phyloP scores from a whole-genome alignment of 2,888 invertebrate species.

The Cataglyphis livida region DNA sequence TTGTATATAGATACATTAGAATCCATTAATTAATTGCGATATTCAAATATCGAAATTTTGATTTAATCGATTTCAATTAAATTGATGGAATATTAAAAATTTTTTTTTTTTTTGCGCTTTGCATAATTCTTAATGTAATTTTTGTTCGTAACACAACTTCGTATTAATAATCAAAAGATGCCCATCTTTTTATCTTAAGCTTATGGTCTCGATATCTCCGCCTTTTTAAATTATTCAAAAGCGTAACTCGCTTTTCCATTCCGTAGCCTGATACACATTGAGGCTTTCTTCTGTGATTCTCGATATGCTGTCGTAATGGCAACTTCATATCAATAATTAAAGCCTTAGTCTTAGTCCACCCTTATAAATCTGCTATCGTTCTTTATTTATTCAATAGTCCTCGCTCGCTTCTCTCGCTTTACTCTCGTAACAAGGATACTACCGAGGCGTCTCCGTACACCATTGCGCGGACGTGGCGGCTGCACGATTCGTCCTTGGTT shows the following conservation, averaged over 20 bases:
- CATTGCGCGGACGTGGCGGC: slow-evolving; percentile 63
- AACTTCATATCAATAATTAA: slow-evolving; percentile 23
- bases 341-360: neutral
- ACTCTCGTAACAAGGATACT: neutral
- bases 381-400: slow-evolving; percentile 35
- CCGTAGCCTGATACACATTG: neutral
- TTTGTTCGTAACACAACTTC: neutral
- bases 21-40: neutral
- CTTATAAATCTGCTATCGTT: slow-evolving; percentile 9
- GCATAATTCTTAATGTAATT: neutral
- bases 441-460: neutral
- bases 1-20: neutral
- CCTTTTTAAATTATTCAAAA: slow-evolving; percentile 9
- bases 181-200: neutral
- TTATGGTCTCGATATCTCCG: neutral
- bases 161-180: neutral
- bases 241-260: neutral
- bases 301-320: slow-evolving; percentile 1
- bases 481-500: slow-evolving; percentile 59
- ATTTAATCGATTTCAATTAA: slow-evolving; percentile 12
- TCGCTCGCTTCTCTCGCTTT: slow-evolving; percentile 17
- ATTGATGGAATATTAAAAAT: slow-evolving; percentile 10
- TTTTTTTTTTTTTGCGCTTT: neutral
- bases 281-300: neutral
- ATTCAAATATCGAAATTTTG: neutral